Evolutionary conservation across 2,113 vertebrate species (phyloP).

Genomic region (Takifugu bimaculatus): DNA sequence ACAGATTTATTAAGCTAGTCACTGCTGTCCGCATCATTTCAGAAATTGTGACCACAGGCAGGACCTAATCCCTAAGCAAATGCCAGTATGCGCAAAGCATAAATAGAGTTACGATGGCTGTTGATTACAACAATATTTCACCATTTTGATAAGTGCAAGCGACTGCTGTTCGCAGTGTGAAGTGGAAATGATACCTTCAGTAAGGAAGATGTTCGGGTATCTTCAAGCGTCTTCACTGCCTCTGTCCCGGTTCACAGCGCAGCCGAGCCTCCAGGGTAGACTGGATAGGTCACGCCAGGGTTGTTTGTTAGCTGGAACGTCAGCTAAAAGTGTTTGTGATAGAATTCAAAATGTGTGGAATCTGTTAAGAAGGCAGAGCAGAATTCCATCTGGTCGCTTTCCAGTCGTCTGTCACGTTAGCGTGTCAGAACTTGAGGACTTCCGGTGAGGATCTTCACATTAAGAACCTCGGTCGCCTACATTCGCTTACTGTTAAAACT

Average conservation of each 20-base stretch:
- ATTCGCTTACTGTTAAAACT: accelerated
- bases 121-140: constrained; percentile 34
- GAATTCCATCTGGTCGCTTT: constrained; percentile 62
- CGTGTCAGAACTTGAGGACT: accelerated
- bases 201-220: constrained; percentile 40
- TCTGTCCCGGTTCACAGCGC: constrained; percentile 65
- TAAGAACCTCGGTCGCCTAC: neutral
- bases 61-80: neutral
- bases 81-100: constrained; percentile 12
- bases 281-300: constrained; percentile 46
- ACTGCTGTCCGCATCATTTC: constrained; percentile 15
- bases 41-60: neutral
- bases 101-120: constrained; percentile 49
- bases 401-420: constrained; percentile 18
- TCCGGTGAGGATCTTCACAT: constrained; percentile 19
- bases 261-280: constrained; percentile 39
- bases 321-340: constrained; percentile 73
- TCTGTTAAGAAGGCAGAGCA: constrained; percentile 65
- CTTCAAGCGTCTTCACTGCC: constrained; percentile 47
- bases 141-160: constrained; percentile 17
- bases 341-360: constrained; percentile 67
- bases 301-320: constrained; percentile 63
- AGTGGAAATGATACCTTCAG: constrained; percentile 59
- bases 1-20: constrained; percentile 46
- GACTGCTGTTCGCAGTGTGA: constrained; percentile 16